These are phyloP conservation scores for Drosophila paranaensis DNA, from an alignment of 2,888 invertebrate species.

Conservation along the genomic window DNA sequence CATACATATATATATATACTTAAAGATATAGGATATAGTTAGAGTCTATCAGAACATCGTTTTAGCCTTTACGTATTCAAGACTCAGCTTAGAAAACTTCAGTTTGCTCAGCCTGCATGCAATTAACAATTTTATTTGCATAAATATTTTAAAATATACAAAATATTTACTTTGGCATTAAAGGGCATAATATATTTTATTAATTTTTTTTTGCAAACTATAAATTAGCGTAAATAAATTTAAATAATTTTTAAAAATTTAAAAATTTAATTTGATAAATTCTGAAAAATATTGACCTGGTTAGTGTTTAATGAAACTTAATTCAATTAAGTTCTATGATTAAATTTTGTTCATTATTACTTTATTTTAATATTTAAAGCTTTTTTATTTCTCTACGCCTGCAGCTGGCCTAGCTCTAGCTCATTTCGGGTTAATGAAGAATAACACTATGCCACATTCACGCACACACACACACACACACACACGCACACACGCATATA, in stretches of 20 bases:
- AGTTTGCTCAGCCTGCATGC: constrained; percentile 4
- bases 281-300: not conserved
- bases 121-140: not conserved
- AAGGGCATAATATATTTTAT: no score
- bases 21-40: not conserved
- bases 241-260: no score
- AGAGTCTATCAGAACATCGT: not conserved
- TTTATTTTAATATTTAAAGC: constrained; percentile 1
- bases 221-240: no score
- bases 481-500: constrained; percentile 16
- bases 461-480: constrained; percentile 24
- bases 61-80: not conserved
- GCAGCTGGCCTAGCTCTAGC: constrained; percentile 32
- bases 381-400: constrained; percentile 13
- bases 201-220: no score
- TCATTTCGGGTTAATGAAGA: constrained; percentile 48
- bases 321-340: not conserved
- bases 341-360: not conserved
- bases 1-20: not conserved
- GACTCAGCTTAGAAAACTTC: not conserved
- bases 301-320: not conserved
- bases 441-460: constrained; percentile 24
- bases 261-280: not conserved
- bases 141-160: not conserved
- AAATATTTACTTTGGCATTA: no score